These are phyloP conservation scores for Xiphophorus hellerii DNA, from an alignment of 2,113 vertebrate species.

Conservation along the genomic window DNA sequence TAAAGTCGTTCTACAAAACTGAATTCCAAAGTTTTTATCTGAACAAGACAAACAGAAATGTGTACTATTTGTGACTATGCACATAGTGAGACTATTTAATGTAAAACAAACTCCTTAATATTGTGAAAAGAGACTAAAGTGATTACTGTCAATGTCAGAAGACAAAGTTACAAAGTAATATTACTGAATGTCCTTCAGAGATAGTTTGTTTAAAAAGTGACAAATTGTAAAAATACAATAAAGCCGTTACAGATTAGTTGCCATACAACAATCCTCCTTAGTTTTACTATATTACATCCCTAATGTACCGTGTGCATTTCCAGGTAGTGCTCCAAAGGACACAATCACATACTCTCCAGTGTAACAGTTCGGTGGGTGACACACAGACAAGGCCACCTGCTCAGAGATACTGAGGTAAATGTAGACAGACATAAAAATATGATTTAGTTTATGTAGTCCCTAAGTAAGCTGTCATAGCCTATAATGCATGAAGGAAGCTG, in stretches of 20 bases:
- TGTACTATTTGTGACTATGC: neutral
- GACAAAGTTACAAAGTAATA: neutral
- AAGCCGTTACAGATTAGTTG: neutral
- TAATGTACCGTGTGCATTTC: slow-evolving; percentile 1
- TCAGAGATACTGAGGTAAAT: slow-evolving; percentile 49
- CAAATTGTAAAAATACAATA: neutral
- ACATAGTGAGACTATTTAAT: neutral
- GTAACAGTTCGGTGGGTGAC: slow-evolving; percentile 35
- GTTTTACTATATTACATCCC: slow-evolving; percentile 23
- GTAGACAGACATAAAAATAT: slow-evolving; percentile 68
- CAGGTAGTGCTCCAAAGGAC: slow-evolving; percentile 12
- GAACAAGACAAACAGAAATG: too few species aligned
- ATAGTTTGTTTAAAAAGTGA: neutral
- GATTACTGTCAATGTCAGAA: neutral
- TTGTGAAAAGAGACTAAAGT: neutral
- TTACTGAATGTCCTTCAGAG: neutral
- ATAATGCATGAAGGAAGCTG: slow-evolving; percentile 63
- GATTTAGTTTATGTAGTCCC: slow-evolving; percentile 69
- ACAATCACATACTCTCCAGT: slow-evolving; percentile 1
- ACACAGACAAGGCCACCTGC: slow-evolving; percentile 56
- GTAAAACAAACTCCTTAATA: neutral
- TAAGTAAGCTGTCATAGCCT: slow-evolving; percentile 70
- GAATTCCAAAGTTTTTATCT: too few species aligned
- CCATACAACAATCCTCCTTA: slow-evolving; percentile 11
- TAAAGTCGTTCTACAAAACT: too few species aligned